Evolutionary conservation across 2,113 vertebrate species (phyloP).

Genomic region (Hydrochoerus hydrochaeris): DNA sequence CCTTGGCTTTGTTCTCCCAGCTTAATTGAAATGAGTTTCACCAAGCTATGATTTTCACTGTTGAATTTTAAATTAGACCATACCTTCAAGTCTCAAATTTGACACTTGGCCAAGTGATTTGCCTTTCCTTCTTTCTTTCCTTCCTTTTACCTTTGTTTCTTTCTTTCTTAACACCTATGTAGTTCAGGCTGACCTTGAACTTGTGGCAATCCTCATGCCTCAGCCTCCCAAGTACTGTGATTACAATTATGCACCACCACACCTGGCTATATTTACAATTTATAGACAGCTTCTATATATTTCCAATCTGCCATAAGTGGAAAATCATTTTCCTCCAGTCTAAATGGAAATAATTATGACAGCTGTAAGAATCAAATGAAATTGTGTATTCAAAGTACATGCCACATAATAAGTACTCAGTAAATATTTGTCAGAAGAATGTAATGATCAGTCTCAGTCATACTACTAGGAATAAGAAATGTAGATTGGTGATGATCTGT

Average conservation of each 20-base stretch:
- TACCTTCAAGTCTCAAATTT: not conserved
- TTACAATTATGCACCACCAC: not conserved
- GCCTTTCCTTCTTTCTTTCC: not conserved
- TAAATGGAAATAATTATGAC: constrained; percentile 28
- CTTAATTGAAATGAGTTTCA: not conserved
- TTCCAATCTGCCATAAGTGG: not conserved
- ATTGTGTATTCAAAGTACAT: constrained; percentile 1
- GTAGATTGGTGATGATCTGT: not conserved
- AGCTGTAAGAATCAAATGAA: constrained; percentile 12
- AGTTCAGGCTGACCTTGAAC: not conserved
- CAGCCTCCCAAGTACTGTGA: not conserved
- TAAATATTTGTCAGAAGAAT: constrained; percentile 12
- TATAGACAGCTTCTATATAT: not conserved
- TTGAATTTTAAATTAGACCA: not conserved
- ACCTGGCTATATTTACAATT: not conserved
- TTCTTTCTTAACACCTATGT: not conserved
- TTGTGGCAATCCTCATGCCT: not conserved
- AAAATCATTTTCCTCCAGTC: constrained; percentile 9
- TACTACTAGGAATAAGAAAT: constrained; percentile 27
- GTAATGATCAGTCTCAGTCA: not conserved
- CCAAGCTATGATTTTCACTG: not conserved
- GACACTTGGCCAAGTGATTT: constrained; percentile 5
- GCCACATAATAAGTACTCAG: not conserved
- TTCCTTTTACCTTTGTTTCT: not conserved
- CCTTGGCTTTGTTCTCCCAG: not conserved